phyloP scores from a whole-genome alignment of 1,140 invertebrate species.

The Melipona quadrifasciata region DNA sequence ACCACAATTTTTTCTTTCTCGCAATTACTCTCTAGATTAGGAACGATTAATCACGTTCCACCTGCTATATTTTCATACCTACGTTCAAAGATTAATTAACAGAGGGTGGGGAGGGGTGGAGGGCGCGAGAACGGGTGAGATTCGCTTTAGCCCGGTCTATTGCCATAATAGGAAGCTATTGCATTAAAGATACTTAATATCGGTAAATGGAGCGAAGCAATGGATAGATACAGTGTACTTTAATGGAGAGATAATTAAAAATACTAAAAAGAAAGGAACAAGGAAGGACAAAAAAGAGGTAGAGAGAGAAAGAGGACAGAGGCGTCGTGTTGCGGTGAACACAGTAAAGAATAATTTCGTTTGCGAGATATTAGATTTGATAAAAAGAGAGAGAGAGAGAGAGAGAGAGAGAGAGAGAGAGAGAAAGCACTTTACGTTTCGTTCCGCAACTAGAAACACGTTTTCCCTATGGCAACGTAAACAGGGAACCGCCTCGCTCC shows the following conservation, averaged over 20 bases:
- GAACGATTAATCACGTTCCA: not conserved
- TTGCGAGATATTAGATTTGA: constrained; percentile 17
- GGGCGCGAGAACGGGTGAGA: not conserved
- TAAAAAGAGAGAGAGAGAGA: constrained; percentile 1
- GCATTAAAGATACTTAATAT: constrained; percentile 24
- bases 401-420: constrained; percentile 7
- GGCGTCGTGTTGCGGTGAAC: not conserved
- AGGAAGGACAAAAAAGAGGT: not conserved
- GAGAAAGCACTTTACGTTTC: constrained; percentile 25
- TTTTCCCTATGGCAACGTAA: not conserved
- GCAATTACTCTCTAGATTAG: not conserved
- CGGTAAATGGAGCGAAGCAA: constrained; percentile 31
- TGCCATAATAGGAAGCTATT: not conserved
- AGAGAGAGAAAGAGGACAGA: not conserved
- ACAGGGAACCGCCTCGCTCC: not conserved
- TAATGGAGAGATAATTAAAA: constrained; percentile 23
- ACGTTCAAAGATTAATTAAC: not conserved
- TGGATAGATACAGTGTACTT: not conserved
- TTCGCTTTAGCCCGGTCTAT: not conserved
- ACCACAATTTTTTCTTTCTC: not conserved
- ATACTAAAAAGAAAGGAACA: constrained; percentile 9
- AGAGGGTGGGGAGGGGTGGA: not conserved
- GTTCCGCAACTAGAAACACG: not conserved
- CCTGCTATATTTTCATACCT: no score
- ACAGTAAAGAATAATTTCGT: constrained; percentile 23